Percentiles rank a stretch among this genome's conserved stretches.
Evolutionary conservation across 2,888 invertebrate species (phyloP).

Genomic region (Agriopis leucophaearia): DNA sequence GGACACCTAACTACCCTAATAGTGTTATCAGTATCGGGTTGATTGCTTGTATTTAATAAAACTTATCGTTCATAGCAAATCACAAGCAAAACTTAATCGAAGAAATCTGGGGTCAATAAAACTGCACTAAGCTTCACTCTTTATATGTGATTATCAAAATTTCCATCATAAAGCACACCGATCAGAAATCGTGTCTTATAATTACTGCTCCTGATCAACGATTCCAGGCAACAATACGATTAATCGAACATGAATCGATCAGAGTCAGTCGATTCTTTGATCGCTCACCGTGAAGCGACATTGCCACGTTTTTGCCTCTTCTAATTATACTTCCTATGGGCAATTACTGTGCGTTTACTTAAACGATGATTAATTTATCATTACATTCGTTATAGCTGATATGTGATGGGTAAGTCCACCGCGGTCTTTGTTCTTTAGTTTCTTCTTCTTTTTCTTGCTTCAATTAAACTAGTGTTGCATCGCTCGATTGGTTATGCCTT

Average conservation of each 20-base stretch:
- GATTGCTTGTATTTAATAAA: no score
- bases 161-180: constrained; percentile 14
- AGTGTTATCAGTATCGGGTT: no score
- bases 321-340: constrained; percentile 41
- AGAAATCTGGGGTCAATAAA: no score
- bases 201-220: constrained; percentile 5
- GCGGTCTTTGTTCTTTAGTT: constrained; percentile 40
- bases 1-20: no score
- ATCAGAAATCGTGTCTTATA: not conserved
- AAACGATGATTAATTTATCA: constrained; percentile 45
- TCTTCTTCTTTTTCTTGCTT: constrained; percentile 43
- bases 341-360: constrained; percentile 43
- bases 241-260: constrained; percentile 47
- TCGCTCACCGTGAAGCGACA: constrained; percentile 45
- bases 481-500: constrained; percentile 32
- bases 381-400: constrained; percentile 34
- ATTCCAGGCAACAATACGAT: constrained; percentile 35
- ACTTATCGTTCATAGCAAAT: no score
- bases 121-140: not conserved
- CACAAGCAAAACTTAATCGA: not conserved
- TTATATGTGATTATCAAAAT: not conserved
- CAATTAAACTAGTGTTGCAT: constrained; percentile 39
- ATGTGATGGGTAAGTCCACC: constrained; percentile 16
- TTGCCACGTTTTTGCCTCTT: constrained; percentile 41
- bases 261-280: constrained; percentile 41